Percentiles rank a stretch among this genome's conserved stretches.
These are phyloP conservation scores for Seriola aureovittata DNA, from an alignment of 2,113 vertebrate species.

Conservation along the genomic window DNA sequence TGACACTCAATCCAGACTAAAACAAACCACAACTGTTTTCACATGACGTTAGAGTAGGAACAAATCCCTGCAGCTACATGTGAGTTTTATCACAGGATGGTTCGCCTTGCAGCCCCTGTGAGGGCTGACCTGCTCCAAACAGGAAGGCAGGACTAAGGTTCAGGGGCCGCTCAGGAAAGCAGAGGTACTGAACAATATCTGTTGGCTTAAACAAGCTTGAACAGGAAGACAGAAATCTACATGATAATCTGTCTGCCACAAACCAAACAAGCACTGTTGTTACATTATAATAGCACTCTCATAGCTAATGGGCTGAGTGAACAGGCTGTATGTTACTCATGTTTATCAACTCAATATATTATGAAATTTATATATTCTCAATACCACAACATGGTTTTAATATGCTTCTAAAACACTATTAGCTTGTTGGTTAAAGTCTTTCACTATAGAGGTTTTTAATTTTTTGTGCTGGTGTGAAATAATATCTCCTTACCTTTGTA, in stretches of 20 bases:
- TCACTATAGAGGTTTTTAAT: neutral
- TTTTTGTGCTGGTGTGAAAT: neutral
- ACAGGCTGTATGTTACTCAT: too few relatives aligned
- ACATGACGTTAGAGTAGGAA: conserved; percentile 37
- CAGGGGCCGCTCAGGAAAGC: conserved; percentile 59
- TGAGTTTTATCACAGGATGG: conserved; percentile 64
- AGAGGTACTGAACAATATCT: conserved; percentile 59
- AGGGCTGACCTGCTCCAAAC: conserved; percentile 63
- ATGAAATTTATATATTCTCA: neutral
- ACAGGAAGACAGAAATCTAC: conserved; percentile 63
- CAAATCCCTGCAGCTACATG: conserved; percentile 51
- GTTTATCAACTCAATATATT: neutral
- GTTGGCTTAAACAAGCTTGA: conserved; percentile 33
- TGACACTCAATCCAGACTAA: neutral
- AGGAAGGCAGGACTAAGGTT: conserved; percentile 67
- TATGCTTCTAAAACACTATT: neutral
- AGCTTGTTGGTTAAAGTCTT: neutral
- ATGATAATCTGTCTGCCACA: conserved; percentile 27
- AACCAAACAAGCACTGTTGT: conserved; percentile 3
- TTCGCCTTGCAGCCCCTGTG: conserved; percentile 28
- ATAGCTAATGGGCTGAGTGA: neutral
- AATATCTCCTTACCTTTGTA: conserved; percentile 83
- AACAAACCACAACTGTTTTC: conserved; percentile 46
- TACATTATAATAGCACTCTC: conserved; percentile 4
- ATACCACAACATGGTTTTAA: neutral